Conservation (phyloP, 2,888 invertebrate genomes). For the Corbicula japonica region DNA sequence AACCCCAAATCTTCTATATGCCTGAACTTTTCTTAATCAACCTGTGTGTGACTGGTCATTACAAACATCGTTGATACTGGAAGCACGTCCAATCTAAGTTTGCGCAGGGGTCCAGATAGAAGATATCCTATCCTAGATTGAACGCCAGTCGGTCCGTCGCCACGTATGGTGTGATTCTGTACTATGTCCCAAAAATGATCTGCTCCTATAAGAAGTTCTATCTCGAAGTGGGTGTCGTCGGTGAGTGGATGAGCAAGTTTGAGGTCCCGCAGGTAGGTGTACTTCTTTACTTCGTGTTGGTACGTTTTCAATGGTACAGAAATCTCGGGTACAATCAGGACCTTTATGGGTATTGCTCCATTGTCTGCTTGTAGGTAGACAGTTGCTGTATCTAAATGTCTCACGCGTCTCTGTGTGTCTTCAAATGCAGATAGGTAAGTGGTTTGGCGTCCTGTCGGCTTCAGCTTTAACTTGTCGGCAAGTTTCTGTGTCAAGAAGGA, state of each 20-base stretch:
- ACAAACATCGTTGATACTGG: constrained; percentile 20
- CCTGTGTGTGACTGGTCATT: constrained; percentile 9
- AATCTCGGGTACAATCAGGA: constrained; percentile 3
- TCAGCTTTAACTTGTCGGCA: constrained; percentile 30
- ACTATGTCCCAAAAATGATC: constrained; percentile 46
- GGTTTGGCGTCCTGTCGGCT: constrained; percentile 21
- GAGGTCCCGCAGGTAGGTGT: constrained; percentile 13
- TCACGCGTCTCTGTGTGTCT: not conserved
- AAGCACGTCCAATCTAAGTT: not conserved
- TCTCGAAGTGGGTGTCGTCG: not conserved
- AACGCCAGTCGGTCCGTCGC: constrained; percentile 41
- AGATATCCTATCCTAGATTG: constrained; percentile 47
- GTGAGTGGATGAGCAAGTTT: constrained; percentile 25
- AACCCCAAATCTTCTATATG: no score
- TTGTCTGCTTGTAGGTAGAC: constrained; percentile 9
- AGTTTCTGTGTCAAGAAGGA: constrained; percentile 37
- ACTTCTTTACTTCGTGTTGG: not conserved
- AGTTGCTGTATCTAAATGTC: constrained; percentile 13
- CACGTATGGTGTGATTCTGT: constrained; percentile 18
- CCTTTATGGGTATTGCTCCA: constrained; percentile 20
- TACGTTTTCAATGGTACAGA: no score
- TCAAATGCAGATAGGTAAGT: constrained; percentile 41
- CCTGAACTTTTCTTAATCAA: constrained; percentile 22
- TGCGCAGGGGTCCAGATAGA: constrained; percentile 17
- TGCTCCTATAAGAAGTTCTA: constrained; percentile 31